Percentiles rank a stretch among this genome's conserved stretches.
Conservation (phyloP, 2,888 invertebrate species). For the Asteroscopus sphinx region DNA sequence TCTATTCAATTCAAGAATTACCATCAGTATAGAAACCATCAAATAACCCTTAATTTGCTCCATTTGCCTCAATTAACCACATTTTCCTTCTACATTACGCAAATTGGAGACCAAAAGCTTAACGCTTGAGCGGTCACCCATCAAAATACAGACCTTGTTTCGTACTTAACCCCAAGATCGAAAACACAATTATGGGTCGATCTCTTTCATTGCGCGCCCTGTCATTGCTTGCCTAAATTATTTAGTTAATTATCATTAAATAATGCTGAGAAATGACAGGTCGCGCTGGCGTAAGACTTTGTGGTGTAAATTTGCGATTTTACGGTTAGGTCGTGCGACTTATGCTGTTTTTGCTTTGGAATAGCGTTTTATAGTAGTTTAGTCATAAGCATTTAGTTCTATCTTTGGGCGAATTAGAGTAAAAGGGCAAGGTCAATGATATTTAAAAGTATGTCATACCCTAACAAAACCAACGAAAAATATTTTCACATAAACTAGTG, state of each 20-base stretch:
- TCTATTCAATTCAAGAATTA: too few relatives aligned
- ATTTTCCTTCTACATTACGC: slow-evolving; percentile 9
- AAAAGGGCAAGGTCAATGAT: too few relatives aligned
- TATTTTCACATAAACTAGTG: too few relatives aligned
- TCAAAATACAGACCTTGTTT: slow-evolving; percentile 38
- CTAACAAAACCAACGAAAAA: too few relatives aligned
- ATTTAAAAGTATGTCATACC: too few relatives aligned
- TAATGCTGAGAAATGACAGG: slow-evolving; percentile 42
- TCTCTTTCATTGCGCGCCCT: slow-evolving; percentile 20
- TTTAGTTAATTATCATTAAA: slow-evolving; percentile 51
- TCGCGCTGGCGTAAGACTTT: background rate
- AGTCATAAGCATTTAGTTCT: too few relatives aligned
- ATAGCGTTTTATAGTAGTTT: too few relatives aligned
- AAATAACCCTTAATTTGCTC: slow-evolving; percentile 15
- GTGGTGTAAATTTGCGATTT: slow-evolving; percentile 11
- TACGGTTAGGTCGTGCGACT: slow-evolving; percentile 9
- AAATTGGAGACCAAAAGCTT: slow-evolving; percentile 34
- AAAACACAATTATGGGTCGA: slow-evolving; percentile 37
- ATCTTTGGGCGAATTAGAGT: too few relatives aligned
- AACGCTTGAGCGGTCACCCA: slow-evolving; percentile 41
- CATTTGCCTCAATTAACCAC: slow-evolving; percentile 5
- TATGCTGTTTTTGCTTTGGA: background rate
- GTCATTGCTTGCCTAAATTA: slow-evolving; percentile 43
- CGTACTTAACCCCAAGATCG: slow-evolving; percentile 37
- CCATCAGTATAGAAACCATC: too few relatives aligned